Evolutionary conservation across 2,888 invertebrate species (phyloP), one percentile per base, ranked within the genome.

Genomic region (Patella pellucida): DNA sequence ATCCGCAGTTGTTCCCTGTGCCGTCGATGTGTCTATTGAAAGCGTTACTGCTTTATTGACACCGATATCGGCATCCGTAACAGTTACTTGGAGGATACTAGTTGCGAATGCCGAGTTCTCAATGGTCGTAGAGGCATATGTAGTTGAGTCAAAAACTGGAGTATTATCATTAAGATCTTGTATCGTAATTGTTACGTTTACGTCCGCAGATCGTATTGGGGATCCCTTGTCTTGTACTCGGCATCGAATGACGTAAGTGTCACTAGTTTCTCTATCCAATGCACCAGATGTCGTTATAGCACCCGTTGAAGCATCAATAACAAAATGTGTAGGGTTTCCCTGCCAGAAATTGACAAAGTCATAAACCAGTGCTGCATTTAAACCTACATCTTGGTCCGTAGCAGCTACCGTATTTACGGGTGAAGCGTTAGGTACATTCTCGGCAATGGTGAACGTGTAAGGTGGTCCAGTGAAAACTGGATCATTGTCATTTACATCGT

Each of bases 101-200:
- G 85, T 84, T 11, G 80, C 82, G 2, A 79, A 73, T 0, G 81
- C 72, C n/a, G 79, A 74, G 74, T 86, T 85, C 76, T 89, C 89
- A 4, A 77, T 56, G 15, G 85, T 76, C 7, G 76, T 79, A 12
- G 81, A 84, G 1, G 78, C 75, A 73, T 85, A 86, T n/a, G 76
- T 76, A 4, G 77, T 68, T 15, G 75, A 72, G 19, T 74, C 77
- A 75, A 87, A 88, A 50, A 79, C 74, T 12, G 89, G 89, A 12
- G 73, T 74, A 74, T 88, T 86, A 80, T 89, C 88, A 76, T 89
- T 88, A 16, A 81, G 77, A 74, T 89, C 88, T 11, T 54, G 75
- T 68, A 89, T 78, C 9, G 77, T 83, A 51, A 89, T 82, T 16
- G 81, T 81, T 9, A 86, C 85, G 50, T 82, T 81, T 12, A 76